These are phyloP conservation scores for Ceryle rudis DNA, from an alignment of 2,797 vertebrate species.

Conservation along the genomic window DNA sequence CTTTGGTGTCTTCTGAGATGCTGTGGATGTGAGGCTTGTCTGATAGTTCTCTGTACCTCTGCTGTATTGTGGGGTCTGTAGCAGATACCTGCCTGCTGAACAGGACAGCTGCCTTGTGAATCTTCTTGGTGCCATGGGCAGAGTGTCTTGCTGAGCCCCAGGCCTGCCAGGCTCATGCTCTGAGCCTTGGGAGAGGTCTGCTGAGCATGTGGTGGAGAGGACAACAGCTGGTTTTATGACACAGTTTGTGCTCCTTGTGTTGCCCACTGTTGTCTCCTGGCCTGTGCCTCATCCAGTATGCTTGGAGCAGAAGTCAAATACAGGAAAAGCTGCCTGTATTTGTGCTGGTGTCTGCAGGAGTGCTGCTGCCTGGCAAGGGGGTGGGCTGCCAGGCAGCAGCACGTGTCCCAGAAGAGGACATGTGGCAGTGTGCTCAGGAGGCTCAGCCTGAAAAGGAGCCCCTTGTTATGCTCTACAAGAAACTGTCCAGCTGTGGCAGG, in stretches of 20 bases:
- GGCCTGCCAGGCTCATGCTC: background rate
- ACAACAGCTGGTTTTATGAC: background rate
- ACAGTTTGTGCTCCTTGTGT: background rate
- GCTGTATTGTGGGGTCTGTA: background rate
- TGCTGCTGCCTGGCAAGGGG: background rate
- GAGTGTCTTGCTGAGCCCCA: background rate
- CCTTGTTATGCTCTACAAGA: background rate
- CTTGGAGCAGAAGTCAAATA: background rate
- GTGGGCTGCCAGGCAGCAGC: background rate
- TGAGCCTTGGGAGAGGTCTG: background rate
- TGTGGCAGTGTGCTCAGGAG: accelerated
- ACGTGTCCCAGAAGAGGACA: background rate
- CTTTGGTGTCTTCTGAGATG: background rate
- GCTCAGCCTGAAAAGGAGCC: background rate
- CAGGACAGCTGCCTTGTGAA: background rate
- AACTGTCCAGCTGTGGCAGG: background rate
- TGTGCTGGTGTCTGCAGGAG: background rate
- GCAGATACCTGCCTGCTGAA: background rate
- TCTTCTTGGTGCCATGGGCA: background rate
- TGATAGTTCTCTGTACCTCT: accelerated
- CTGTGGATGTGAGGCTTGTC: background rate
- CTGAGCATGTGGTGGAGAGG: background rate
- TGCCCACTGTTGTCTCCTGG: background rate
- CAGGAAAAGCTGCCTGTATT: background rate
- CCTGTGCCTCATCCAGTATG: background rate